phyloP scores from a whole-genome alignment of 2,113 vertebrate species.

The Gopherus evgoodei region DNA sequence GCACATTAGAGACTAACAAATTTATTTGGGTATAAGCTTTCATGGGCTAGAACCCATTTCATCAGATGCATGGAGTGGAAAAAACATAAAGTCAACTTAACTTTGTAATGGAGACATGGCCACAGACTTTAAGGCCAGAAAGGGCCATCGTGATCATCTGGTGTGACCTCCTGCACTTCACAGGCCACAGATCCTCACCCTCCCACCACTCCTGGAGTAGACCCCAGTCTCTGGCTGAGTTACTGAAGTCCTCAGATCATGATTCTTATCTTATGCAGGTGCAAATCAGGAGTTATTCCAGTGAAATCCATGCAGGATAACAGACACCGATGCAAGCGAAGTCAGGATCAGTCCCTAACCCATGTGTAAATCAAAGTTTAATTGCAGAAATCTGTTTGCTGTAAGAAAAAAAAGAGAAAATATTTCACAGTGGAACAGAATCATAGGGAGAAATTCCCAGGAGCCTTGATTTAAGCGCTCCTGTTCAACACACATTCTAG shows the following conservation, averaged over 20 bases:
- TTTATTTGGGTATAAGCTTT: no score
- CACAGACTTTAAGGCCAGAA: background rate
- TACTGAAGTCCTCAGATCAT: no score
- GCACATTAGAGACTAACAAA: no score
- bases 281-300: background rate
- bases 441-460: background rate
- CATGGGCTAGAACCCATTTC: no score
- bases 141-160: background rate
- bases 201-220: no score
- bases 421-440: background rate
- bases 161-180: background rate
- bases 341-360: background rate
- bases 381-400: background rate
- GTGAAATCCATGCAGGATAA: background rate
- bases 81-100: no score
- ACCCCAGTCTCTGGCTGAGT: no score
- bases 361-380: background rate
- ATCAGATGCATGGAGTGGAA: no score
- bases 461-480: no score
- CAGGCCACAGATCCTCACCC: no score
- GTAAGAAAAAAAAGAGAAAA: background rate
- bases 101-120: no score
- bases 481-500: no score
- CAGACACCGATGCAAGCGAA: background rate
- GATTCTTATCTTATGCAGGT: background rate